Evolutionary conservation across 2,888 invertebrate species (phyloP), one percentile per base, ranked within the genome.

Genomic region (Formica aserva): DNA sequence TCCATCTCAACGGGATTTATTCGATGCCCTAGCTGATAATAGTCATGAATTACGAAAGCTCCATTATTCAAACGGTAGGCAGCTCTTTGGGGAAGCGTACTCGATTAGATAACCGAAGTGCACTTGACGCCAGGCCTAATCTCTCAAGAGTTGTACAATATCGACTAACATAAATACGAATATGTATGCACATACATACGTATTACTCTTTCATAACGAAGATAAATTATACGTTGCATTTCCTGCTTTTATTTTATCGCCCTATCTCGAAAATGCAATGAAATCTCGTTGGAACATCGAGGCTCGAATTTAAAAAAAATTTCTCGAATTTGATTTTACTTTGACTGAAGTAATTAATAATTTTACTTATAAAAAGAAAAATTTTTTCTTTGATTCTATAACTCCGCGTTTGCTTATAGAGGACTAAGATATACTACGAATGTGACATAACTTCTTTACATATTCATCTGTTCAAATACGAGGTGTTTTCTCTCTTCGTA

Each of bases 31-130:
- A 85, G 90, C 63, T 48, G 82, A 88, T 89, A 84, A 87, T 88
- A 75, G 75, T 67, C 72, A 69, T 86, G 84, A 90, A 85, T 88
- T 85, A 71, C 85, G 86, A 84, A 90, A 87, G 87, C 85, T 85
- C 74, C 48, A 85, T 90, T 84, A 89, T 85, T 87, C 82, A 85
- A 66, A 81, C 87, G 77, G 22, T 69, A 38, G 86, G 22, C n/a
- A 85, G 74, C 62, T 85, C 66, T 76, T 74, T 76, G 62, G 62
- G 80, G 69, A 80, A 85, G 81, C 71, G 80, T 52, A 71, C 45
- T 55, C 57, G 15, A 69, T 83, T 65, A 83, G 85, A 65, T 60
- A 67, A 66, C 41, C 18, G 15, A 11, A 80, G 32, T 77, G 15
- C 60, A 66, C n/a, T 35, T 83, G 60, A 78, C 3, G 32, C 32